Percentiles rank a stretch among this genome's conserved stretches.
Conservation (phyloP, 1,140 invertebrate species). For the Procambarus virginalis region DNA sequence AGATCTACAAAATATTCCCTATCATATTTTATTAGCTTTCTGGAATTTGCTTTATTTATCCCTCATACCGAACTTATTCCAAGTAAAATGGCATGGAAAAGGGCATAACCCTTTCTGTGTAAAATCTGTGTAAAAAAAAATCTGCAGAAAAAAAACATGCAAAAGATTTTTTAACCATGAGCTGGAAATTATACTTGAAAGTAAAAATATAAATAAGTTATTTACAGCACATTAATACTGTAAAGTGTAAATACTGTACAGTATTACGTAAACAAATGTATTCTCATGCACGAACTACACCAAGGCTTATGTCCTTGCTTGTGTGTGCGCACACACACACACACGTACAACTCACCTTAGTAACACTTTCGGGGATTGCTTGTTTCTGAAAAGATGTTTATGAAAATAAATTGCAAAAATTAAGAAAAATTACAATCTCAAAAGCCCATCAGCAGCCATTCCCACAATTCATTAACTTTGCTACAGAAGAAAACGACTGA, state of each 20-base stretch:
- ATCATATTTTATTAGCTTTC: too few species aligned
- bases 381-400: constrained; percentile 55
- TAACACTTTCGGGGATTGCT: constrained; percentile 43
- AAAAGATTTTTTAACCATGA: background rate
- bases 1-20: too few species aligned
- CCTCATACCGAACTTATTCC: too few species aligned
- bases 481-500: too few species aligned
- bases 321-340: background rate
- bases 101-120: too few species aligned
- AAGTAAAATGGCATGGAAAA: too few species aligned
- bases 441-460: background rate
- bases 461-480: too few species aligned
- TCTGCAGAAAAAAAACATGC: background rate
- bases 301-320: background rate
- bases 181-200: background rate
- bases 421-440: background rate
- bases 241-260: too few species aligned
- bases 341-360: constrained; percentile 31
- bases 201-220: background rate
- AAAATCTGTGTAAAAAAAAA: too few species aligned
- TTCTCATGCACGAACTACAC: background rate
- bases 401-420: constrained; percentile 16
- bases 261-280: background rate
- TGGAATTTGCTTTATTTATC: too few species aligned
- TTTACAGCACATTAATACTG: background rate